phyloP scores from a whole-genome alignment of 2,888 invertebrate genomes.

The Noctua janthe region DNA sequence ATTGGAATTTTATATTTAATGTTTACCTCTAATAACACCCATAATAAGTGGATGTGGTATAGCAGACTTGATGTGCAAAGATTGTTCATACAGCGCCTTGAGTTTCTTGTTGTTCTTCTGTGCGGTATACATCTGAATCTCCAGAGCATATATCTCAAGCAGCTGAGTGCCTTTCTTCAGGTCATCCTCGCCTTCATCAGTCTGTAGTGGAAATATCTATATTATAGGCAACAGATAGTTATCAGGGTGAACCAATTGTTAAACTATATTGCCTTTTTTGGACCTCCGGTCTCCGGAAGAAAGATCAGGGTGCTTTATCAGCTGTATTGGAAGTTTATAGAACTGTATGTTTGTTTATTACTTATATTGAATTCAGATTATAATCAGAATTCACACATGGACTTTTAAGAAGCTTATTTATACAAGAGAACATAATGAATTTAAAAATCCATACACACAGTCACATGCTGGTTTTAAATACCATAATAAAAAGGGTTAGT shows the following conservation, averaged over 20 bases:
- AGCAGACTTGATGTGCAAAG: constrained; percentile 99
- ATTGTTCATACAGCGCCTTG: constrained; percentile 99
- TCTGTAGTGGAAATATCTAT: constrained; percentile 87
- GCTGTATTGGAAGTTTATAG: neutral
- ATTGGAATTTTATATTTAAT: neutral
- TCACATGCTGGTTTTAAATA: neutral
- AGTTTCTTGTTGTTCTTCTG: constrained; percentile 99
- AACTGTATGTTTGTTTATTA: neutral
- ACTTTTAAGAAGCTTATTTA: constrained; percentile 10
- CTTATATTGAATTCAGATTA: neutral
- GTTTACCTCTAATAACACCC: constrained; percentile 98
- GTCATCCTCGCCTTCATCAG: constrained; percentile 99
- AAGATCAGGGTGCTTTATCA: neutral
- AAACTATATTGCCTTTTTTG: constrained; percentile 9
- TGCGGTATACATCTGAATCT: constrained; percentile 99
- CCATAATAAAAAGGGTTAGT: neutral
- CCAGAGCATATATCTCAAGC: constrained; percentile 99
- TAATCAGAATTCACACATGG: too few species aligned
- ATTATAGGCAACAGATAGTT: constrained; percentile 40
- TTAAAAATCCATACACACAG: neutral
- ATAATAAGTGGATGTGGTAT: constrained; percentile 99
- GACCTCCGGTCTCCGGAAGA: neutral
- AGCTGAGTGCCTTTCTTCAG: constrained; percentile 99
- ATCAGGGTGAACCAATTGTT: constrained; percentile 25
- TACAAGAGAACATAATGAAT: neutral